These are phyloP conservation scores for Drusus annulatus DNA, from an alignment of 1,140 invertebrate genomes.

Conservation along the genomic window DNA sequence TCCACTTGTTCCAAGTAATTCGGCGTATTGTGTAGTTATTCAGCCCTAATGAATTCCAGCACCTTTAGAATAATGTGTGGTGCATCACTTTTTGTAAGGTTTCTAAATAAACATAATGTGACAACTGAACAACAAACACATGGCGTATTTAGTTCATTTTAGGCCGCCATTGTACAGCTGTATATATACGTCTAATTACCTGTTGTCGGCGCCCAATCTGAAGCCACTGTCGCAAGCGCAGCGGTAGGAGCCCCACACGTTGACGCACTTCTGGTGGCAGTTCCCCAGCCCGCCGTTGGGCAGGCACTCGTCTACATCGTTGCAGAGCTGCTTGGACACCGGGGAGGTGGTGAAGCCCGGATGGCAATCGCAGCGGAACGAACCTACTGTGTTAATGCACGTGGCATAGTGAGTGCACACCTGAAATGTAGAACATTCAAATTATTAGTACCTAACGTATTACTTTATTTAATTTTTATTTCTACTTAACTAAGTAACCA, in stretches of 20 bases:
- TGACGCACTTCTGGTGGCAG: slow-evolving; percentile 90
- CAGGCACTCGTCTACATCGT: slow-evolving; percentile 80
- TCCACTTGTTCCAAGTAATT: too few species aligned
- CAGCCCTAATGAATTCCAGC: too few species aligned
- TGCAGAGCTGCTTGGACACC: slow-evolving; percentile 65
- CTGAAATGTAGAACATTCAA: slow-evolving; percentile 60
- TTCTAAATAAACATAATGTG: too few species aligned
- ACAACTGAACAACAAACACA: too few species aligned
- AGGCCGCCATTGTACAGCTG: too few species aligned
- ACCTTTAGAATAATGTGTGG: too few species aligned
- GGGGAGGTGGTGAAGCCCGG: slow-evolving; percentile 79
- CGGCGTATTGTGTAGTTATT: too few species aligned
- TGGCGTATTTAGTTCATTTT: too few species aligned
- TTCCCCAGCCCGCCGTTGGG: slow-evolving; percentile 70
- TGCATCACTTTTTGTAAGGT: too few species aligned
- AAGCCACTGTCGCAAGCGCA: slow-evolving; percentile 86
- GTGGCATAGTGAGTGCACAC: slow-evolving; percentile 73
- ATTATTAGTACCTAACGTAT: too few species aligned
- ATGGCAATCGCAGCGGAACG: slow-evolving; percentile 86
- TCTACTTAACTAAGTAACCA: too few species aligned
- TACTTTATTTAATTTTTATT: too few species aligned
- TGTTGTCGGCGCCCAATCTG: slow-evolving; percentile 80
- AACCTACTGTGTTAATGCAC: slow-evolving; percentile 87
- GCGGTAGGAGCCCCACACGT: slow-evolving; percentile 86
- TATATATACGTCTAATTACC: slow-evolving; percentile 62